A percentile compares a stretch with the other conserved stretches of the same genome.
These are phyloP conservation scores for Mobula hypostoma DNA, from an alignment of 2,113 vertebrate genomes.

Conservation along the genomic window DNA sequence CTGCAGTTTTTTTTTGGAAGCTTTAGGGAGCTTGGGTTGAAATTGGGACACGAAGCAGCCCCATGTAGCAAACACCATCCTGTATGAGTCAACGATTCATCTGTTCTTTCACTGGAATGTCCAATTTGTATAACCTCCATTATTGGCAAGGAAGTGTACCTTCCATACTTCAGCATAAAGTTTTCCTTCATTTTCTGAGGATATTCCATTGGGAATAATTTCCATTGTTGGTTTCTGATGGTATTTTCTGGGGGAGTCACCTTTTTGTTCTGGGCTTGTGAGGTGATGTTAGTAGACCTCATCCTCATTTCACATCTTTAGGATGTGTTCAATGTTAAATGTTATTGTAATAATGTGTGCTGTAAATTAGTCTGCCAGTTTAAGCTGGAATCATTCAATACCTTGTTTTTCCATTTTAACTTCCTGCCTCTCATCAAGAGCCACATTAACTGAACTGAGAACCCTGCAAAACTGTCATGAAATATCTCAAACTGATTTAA, in stretches of 20 bases:
- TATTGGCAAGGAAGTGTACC: background rate
- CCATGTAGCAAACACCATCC: no score
- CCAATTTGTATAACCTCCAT: background rate
- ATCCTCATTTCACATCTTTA: background rate
- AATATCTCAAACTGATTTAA: background rate
- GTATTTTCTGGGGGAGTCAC: background rate
- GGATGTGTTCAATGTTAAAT: background rate
- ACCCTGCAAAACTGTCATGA: background rate
- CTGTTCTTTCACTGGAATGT: background rate
- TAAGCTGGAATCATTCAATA: no score
- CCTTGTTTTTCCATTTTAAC: background rate
- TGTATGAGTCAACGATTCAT: background rate
- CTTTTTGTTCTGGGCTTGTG: background rate
- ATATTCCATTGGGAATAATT: conserved; percentile 25
- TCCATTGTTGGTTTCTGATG: background rate
- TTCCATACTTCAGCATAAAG: background rate
- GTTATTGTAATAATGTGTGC: background rate
- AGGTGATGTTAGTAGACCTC: background rate
- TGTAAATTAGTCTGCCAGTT: background rate
- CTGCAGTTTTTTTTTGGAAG: background rate
- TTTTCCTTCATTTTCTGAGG: background rate
- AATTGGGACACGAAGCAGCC: background rate
- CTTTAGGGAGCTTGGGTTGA: background rate
- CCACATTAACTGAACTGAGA: background rate
- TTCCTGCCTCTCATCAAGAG: background rate